Evolutionary conservation across 2,113 vertebrate species (phyloP), one percentile per base, ranked within the genome.

Genomic region (Urocolius indicus): DNA sequence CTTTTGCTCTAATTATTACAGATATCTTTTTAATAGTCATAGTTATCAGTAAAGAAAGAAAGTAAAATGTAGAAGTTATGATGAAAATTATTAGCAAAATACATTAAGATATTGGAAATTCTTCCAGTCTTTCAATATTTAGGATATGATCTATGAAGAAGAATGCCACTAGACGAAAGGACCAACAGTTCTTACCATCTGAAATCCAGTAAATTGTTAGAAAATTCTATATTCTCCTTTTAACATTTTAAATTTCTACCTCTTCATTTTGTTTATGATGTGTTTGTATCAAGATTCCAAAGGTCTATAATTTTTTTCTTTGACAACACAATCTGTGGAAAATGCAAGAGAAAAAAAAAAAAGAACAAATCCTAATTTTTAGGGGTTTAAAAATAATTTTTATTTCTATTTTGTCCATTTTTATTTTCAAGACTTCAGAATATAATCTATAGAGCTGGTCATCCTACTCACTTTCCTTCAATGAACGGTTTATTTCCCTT

Each of bases 41-140:
- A 29, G 30, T 92, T 93, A 89, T 45, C 65, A 78, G 45, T 81
- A 84, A 84, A 92, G 43, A 84, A 84, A 92, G 43, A 77, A 89
- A 82, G 32, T 26, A 51, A 86, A 88, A 75, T 32, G 77, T 80
- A 36, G 51, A 81, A 78, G 34, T 19, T 27, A 57, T 27, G 36
- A 91, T 61, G 29, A 62, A 74, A 11, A 48, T 16, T n/a, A 4
- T 49, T 49, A 85, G 51, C 26, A 94, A 92, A 90, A 74, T 72
- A 30, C 9, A 63, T 32, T 67, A n/a, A 90, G 29, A 79, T 76
- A 78, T 21, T 58, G 57, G 57, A 88, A 81, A 81, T 48, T 71
- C 24, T 86, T 81, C 48, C 13, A 21, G 4, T 71, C 43, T 22
- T 89, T 77, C 36, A 49, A 82, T 76, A 76, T 75, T 93, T 79